Evolutionary conservation across 1,140 invertebrate genomes (phyloP), one percentile per base, ranked within the genome.

Genomic region (Hormaphis cornu): DNA sequence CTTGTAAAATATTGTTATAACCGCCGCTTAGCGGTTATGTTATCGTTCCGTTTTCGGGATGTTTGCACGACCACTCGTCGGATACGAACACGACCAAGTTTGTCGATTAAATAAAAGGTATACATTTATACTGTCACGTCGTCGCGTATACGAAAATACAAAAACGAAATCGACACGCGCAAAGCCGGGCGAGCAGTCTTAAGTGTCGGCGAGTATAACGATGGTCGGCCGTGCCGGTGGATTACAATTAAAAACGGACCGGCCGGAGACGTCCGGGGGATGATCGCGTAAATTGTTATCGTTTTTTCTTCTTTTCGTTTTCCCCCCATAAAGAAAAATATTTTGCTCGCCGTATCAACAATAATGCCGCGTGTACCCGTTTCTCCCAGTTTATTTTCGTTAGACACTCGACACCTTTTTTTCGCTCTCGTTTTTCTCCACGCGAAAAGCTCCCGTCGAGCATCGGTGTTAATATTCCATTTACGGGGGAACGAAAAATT

Each of bases 381-480:
- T 66, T 66, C 18, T 40, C 59, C 61, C 44, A 50, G n/a, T 66
- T 66, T 66, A 66, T 66, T 66, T 66, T 66, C 61, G 61, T 66
- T 66, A 66, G 61, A 50, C 61, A 66, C 44, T 66, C 61, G 61
- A 66, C 61, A 66, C 61, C 61, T 66, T 66, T 50, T 66, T 66
- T 50, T n/a, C n/a, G n/a, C n/a, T n/a, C n/a, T n/a, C n/a, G n/a
- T n/a, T n/a, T n/a, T n/a, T n/a, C n/a, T n/a, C n/a, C n/a, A 66
- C 35, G 44, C 44, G 20, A 48, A 66, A 50, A 66, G 44, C 61
- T 48, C 40, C n/a, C n/a, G n/a, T n/a, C n/a, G 18, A 44, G 42
- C 48, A n/a, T n/a, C n/a, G 61, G 42, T 66, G 50, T 66, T 66
- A 66, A 66, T 66, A 66, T 66, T 66, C 61, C 61, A 66, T 66